A percentile compares a stretch with the other conserved stretches of the same genome.
phyloP scores from a whole-genome alignment of 2,113 vertebrate species.

The Dendropsophus ebraccatus region DNA sequence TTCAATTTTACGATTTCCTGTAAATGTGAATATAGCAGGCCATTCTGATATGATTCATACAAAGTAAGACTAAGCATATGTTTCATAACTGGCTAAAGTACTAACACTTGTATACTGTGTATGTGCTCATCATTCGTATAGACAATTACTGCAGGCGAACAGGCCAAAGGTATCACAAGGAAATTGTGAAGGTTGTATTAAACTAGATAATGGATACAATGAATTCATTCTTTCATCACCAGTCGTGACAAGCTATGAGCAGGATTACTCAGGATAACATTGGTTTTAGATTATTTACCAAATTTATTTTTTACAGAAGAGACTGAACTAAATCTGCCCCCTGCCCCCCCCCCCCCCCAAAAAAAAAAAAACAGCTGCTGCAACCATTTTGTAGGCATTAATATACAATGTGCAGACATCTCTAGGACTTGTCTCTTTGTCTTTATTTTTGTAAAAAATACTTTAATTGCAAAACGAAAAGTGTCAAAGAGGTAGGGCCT shows the following conservation, averaged over 20 bases:
- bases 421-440: too few species aligned
- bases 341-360: too few species aligned
- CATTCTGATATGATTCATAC: not conserved
- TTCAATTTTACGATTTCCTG: not conserved
- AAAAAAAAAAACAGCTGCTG: too few species aligned
- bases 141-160: not conserved
- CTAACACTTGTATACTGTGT: not conserved
- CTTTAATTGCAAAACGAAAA: too few species aligned
- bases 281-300: slow-evolving; percentile 39
- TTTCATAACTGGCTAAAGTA: slow-evolving; percentile 26
- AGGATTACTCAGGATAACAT: slow-evolving; percentile 42
- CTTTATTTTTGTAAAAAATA: too few species aligned
- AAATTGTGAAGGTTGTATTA: slow-evolving; percentile 5
- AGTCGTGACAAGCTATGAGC: slow-evolving; percentile 35
- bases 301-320: not conserved
- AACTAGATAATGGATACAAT: slow-evolving; percentile 46
- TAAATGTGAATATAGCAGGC: not conserved
- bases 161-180: slow-evolving; percentile 28
- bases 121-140: slow-evolving; percentile 14
- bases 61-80: slow-evolving; percentile 20
- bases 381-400: too few species aligned
- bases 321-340: too few species aligned
- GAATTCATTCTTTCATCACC: slow-evolving; percentile 40
- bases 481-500: too few species aligned
- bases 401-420: too few species aligned